These are phyloP conservation scores for Sardina pilchardus DNA, from an alignment of 2,113 vertebrate species.

Conservation along the genomic window DNA sequence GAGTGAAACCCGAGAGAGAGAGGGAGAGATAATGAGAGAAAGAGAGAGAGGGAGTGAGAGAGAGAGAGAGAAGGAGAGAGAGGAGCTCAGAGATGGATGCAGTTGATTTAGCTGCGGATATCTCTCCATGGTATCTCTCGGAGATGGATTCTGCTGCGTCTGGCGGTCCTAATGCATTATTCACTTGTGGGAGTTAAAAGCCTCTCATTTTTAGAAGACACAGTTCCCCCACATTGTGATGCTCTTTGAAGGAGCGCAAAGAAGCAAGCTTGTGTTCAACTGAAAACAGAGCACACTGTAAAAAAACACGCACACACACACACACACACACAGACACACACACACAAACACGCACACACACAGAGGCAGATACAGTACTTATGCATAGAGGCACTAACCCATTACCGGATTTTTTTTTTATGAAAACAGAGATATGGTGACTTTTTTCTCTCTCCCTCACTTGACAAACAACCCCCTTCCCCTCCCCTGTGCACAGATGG, in stretches of 20 bases:
- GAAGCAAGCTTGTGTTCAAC: neutral
- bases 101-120: neutral
- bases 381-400: neutral
- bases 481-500: too few relatives aligned
- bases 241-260: neutral
- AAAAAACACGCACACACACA: neutral
- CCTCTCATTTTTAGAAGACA: constrained; percentile 7
- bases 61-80: neutral
- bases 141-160: constrained; percentile 2
- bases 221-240: neutral
- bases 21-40: neutral
- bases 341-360: neutral
- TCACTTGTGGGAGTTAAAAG: constrained; percentile 19
- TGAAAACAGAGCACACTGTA: neutral
- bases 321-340: neutral
- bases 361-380: neutral
- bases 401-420: neutral
- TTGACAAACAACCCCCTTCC: neutral
- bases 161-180: constrained; percentile 4
- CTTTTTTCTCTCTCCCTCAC: neutral
- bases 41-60: neutral
- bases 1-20: neutral
- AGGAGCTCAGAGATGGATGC: neutral
- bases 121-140: neutral
- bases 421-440: neutral